Base-by-base conservation (phyloP, 2,113 vertebrate genomes). In the Gallinago paraguaiae region DNA sequence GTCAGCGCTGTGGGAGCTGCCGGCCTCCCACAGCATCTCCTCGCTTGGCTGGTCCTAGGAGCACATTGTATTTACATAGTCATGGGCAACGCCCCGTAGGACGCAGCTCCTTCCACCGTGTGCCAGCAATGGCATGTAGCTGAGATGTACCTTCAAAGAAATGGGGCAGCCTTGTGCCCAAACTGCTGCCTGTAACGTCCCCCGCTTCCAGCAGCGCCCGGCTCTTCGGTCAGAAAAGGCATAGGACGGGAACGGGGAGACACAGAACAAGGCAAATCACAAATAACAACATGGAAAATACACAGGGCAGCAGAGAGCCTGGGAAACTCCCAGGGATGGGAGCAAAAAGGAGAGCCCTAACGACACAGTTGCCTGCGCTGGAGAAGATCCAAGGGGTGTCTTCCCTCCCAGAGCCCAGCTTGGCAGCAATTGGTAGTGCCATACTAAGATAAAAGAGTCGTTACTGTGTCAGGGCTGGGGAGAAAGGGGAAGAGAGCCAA, bases 11-110 rank as follows among this genome's bases (percentile, higher is more conserved):
- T 17, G 8, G 74, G 46, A 74, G 51, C 82, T 23, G 37, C 61
- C 41, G 88, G 72, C 83, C 88, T 84, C 80, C 76, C 35, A 7
- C 85, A 86, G 83, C 80, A 82, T 54, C 72, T 91, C 67, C 41
- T 41, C 33, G 51, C 86, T 75, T 35, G 72, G 51, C 74, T 78
- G 80, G 60, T 54, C 20, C 3, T 41, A 51, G 71, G 69, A 79
- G 72, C 72, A 31, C 60, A 2, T 71, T 86, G 69, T 90, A 60
- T 95, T 96, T 91, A 93, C 88, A 86, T 56, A 93, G 88, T 93
- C 95, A 86, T 25, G 72, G 94, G 56, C 91, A 92, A 91, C 51
- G 10, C 94, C 72, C 80, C 33, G 72, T 30, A 6, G 81, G 81
- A 93, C 77, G 1, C 33, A 9, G 72, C 77, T 79, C 65, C 46